phyloP scores from a whole-genome alignment of 2,888 invertebrate species.

The Teleiodes luculella region DNA sequence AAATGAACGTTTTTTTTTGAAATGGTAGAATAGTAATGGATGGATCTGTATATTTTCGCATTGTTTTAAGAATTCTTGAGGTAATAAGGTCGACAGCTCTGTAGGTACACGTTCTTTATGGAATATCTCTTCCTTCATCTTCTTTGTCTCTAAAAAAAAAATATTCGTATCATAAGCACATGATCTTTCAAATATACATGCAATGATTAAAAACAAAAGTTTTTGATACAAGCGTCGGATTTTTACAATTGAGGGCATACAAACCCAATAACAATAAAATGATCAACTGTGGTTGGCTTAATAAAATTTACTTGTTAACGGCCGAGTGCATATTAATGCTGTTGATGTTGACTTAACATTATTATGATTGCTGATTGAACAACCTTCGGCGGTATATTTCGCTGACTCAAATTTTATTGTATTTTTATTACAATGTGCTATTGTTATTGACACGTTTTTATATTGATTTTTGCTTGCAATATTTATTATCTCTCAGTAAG shows the following conservation, averaged over 20 bases:
- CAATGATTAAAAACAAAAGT: neutral
- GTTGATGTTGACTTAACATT: neutral
- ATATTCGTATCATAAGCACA: too few relatives aligned
- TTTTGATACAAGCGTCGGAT: neutral
- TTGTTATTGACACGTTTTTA: slow-evolving; percentile 2
- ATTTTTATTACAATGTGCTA: neutral
- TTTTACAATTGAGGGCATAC: slow-evolving; percentile 1
- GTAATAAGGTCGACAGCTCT: too few relatives aligned
- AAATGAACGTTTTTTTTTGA: too few relatives aligned
- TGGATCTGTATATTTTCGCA: too few relatives aligned
- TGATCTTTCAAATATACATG: too few relatives aligned
- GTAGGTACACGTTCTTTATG: too few relatives aligned
- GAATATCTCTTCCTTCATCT: too few relatives aligned
- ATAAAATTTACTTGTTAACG: neutral
- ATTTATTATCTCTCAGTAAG: too few relatives aligned
- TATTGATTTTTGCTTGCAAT: neutral
- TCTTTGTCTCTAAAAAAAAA: too few relatives aligned
- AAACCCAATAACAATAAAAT: neutral
- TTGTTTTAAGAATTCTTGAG: too few relatives aligned
- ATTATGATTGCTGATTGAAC: neutral
- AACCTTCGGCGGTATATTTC: neutral
- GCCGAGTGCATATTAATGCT: neutral
- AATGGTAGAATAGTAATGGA: too few relatives aligned
- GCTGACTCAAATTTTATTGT: neutral
- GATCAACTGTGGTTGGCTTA: neutral